phyloP scores from a whole-genome alignment of 2,797 vertebrate genomes.

The Acipenser ruthenus region DNA sequence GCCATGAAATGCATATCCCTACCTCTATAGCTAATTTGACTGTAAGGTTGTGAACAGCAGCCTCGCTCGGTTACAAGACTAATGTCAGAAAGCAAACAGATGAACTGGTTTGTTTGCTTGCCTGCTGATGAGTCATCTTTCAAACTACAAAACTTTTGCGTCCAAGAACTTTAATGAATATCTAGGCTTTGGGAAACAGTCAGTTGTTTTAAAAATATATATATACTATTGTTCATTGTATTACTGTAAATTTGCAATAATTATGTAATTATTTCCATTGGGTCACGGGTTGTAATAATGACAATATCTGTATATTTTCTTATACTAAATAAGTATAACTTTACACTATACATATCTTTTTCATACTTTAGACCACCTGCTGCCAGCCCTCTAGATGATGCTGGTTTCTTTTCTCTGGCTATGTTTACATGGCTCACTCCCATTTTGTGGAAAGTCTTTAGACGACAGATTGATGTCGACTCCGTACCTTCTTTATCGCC shows the following conservation, averaged over 20 bases:
- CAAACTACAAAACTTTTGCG: too few species aligned
- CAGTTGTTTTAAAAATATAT: too few species aligned
- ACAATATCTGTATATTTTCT: slow-evolving; percentile 1
- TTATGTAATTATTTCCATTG: not conserved
- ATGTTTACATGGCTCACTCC: slow-evolving; percentile 62
- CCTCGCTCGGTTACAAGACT: too few species aligned
- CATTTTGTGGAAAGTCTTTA: slow-evolving; percentile 58
- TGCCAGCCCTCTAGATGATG: slow-evolving; percentile 56
- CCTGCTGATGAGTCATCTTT: too few species aligned
- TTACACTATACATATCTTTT: not conserved
- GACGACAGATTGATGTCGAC: slow-evolving; percentile 41
- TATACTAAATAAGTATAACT: not conserved
- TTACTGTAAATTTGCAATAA: not conserved
- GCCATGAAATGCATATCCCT: too few species aligned
- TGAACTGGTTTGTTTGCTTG: too few species aligned
- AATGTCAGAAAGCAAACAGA: too few species aligned
- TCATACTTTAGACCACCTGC: slow-evolving; percentile 28
- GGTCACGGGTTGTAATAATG: not conserved
- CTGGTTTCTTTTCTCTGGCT: slow-evolving; percentile 60
- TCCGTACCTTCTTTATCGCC: slow-evolving; percentile 48
- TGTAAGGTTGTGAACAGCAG: too few species aligned
- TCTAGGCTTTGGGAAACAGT: too few species aligned
- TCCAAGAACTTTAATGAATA: too few species aligned
- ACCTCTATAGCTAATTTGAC: too few species aligned
- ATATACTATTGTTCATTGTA: too few species aligned